Conservation (phyloP, 2,113 vertebrate species). For the Thamnaconus septentrionalis region DNA sequence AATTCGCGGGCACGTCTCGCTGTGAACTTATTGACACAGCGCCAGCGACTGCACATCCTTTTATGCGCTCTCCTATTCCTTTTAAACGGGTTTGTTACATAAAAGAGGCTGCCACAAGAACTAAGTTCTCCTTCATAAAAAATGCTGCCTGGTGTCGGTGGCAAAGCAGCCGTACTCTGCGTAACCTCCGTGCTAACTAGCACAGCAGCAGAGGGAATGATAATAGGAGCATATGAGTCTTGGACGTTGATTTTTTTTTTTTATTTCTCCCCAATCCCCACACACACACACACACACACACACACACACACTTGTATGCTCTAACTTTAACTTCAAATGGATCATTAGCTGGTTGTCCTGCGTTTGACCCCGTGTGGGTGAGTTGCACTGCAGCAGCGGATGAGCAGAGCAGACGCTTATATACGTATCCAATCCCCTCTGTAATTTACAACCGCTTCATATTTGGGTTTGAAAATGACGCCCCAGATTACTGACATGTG, state of each 20-base stretch:
- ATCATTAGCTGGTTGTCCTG: constrained; percentile 60
- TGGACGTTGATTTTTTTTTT: constrained; percentile 34
- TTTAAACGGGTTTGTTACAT: constrained; percentile 22
- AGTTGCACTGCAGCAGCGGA: constrained; percentile 30
- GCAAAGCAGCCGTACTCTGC: constrained; percentile 42
- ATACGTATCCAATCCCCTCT: constrained; percentile 21
- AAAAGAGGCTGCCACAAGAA: constrained; percentile 19
- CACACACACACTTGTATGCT: constrained; percentile 26
- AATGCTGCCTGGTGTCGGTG: constrained; percentile 43
- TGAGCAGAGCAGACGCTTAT: constrained; percentile 26
- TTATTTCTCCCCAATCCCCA: too few species aligned
- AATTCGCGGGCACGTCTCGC: neutral
- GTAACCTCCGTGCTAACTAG: constrained; percentile 56
- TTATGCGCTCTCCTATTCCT: constrained; percentile 4
- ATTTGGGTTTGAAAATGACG: neutral
- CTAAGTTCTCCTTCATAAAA: constrained; percentile 29
- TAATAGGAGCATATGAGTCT: constrained; percentile 49
- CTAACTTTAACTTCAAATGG: constrained; percentile 49
- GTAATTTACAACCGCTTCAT: constrained; percentile 1
- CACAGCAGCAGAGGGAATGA: constrained; percentile 51
- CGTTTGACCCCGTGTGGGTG: constrained; percentile 39
- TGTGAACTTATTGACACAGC: constrained; percentile 7
- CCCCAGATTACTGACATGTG: constrained; percentile 9
- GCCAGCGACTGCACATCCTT: constrained; percentile 4
- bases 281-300: too few species aligned